Evolutionary conservation across 2,797 vertebrate genomes (phyloP), one percentile per base, ranked within the genome.

Genomic region (Gadopsis marmoratus): DNA sequence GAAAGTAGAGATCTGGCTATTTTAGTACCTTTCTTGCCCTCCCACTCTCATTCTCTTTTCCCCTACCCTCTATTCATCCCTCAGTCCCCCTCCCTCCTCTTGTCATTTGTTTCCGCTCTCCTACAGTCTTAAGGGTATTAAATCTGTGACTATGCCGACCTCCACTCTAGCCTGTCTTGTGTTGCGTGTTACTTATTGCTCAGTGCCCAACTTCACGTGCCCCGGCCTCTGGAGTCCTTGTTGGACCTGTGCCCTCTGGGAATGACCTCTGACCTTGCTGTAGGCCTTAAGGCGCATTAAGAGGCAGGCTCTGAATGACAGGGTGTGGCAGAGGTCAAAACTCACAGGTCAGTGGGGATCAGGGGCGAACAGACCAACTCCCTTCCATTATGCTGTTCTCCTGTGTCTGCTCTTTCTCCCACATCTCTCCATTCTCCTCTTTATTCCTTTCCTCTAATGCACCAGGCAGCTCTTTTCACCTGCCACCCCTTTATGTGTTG

Each of bases 311-410:
- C 43, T 88, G 82, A 91, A 90, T 92, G 85, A 88, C 76, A 75
- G 83, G 82, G 86, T 77, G 78, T 74, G 79, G 66, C 66, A 14
- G 60, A 74, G 85, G 90, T 89, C 86, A 91, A 75, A 81, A 63
- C 83, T 87, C 86, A 77, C 58, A 82, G 86, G 82, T 91, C 91
- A 86, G 64, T 35, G 39, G 51, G 70, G 80, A 84, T 89, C 75
- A 43, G 70, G 48, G 50, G 45, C 12, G 0, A 62, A 63, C 48
- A 37, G 43, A 50, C 67, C 78, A 71, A 64, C 80, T 82, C 76
- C 66, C 68, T 61, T 73, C 58, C 33, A 82, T 86, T 76, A 66
- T 85, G 35, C 4, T 33, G 41, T 45, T 64, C 53, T 23, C 21
- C 6, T 73, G 19, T 56, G 7, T 58, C 39, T 1, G 31, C 16